Conservation (phyloP, 2,113 vertebrate species). For the Genyomyrus donnyi region DNA sequence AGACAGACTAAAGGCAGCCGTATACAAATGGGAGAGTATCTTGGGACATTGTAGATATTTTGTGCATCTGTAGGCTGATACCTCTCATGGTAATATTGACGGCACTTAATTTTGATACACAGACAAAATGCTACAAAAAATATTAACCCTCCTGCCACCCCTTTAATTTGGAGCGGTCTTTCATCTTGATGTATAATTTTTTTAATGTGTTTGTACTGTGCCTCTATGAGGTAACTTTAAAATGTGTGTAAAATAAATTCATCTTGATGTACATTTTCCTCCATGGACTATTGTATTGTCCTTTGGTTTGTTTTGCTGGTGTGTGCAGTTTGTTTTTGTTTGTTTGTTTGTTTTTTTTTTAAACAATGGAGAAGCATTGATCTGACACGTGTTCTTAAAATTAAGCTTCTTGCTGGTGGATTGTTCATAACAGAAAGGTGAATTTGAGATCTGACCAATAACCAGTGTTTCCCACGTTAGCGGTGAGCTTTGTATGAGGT, state of each 20-base stretch:
- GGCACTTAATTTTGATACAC: conserved; percentile 28
- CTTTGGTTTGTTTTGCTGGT: neutral
- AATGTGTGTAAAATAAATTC: conserved; percentile 28
- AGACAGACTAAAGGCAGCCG: neutral
- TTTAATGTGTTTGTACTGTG: conserved; percentile 26
- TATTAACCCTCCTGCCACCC: conserved; percentile 1
- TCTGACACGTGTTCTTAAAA: neutral
- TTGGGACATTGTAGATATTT: neutral
- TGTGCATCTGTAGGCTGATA: neutral
- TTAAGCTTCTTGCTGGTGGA: neutral
- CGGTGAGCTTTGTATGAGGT: neutral
- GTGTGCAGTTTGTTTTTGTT: neutral
- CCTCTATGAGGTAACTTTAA: conserved; percentile 26
- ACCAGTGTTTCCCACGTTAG: neutral
- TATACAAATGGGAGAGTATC: neutral
- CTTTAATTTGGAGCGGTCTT: conserved; percentile 6
- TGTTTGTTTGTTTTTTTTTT: neutral
- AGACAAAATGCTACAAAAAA: neutral
- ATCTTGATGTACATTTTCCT: conserved; percentile 21
- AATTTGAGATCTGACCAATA: neutral
- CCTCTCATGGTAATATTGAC: conserved; percentile 18
- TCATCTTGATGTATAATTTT: conserved; percentile 20
- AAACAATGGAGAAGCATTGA: neutral
- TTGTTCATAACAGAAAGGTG: neutral
- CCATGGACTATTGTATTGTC: neutral